Conservation (phyloP, 2,113 vertebrate genomes). For the Pitta sordida region DNA sequence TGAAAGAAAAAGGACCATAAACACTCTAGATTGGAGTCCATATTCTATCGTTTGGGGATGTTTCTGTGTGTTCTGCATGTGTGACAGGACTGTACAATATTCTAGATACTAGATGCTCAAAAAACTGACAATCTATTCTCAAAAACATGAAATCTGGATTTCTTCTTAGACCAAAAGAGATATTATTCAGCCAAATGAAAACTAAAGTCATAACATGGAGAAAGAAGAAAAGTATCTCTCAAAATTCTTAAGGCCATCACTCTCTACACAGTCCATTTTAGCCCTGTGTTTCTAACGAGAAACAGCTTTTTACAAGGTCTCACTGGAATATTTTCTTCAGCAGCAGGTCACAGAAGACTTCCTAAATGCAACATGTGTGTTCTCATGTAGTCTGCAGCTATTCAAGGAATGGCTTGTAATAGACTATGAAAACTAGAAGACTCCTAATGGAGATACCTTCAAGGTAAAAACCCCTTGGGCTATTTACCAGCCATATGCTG, state of each 20-base stretch:
- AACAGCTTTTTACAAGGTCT: not conserved
- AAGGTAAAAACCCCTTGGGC: not conserved
- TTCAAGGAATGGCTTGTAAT: not conserved
- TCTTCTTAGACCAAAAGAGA: not conserved
- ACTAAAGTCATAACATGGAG: not conserved
- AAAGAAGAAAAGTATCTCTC: not conserved
- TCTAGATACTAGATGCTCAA: not conserved
- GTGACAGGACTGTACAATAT: not conserved
- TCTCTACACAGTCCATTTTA: not conserved
- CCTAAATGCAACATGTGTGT: not conserved
- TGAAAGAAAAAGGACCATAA: not conserved
- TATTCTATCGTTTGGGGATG: not conserved
- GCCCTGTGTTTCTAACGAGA: not conserved
- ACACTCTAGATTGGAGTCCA: not conserved
- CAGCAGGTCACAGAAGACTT: not conserved
- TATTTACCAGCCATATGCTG: not conserved
- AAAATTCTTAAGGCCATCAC: not conserved
- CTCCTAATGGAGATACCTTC: not conserved
- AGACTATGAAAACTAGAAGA: not conserved
- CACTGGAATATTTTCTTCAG: not conserved
- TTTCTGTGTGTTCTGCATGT: not conserved
- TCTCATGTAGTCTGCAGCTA: not conserved
- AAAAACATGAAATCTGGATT: not conserved
- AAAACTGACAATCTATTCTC: not conserved
- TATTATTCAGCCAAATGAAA: slow-evolving; percentile 12